phyloP scores from a whole-genome alignment of 2,797 vertebrate species.

The Ceryle rudis region DNA sequence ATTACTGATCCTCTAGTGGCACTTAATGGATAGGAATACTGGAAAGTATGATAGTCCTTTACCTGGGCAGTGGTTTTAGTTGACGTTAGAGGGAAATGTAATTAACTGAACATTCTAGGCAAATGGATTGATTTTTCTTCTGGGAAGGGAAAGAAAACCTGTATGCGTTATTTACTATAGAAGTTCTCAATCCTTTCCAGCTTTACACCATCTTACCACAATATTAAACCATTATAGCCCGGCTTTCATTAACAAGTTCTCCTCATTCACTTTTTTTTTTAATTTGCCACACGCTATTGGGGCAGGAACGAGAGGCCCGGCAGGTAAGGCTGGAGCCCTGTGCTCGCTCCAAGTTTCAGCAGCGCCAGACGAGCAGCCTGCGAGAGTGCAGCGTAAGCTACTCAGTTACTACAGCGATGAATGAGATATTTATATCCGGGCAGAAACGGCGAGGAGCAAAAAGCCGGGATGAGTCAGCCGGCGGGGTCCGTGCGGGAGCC shows the following conservation, averaged over 20 bases:
- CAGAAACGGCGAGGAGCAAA: background rate
- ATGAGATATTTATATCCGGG: conserved; percentile 1
- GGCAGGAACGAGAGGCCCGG: background rate
- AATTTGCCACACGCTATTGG: background rate
- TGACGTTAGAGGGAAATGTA: background rate
- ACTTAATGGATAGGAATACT: background rate
- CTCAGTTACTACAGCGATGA: conserved; percentile 34
- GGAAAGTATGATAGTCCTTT: accelerated
- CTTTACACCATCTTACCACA: background rate
- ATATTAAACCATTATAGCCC: background rate
- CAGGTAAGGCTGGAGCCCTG: background rate
- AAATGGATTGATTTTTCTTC: background rate
- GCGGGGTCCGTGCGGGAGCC: background rate
- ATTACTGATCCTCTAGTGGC: background rate
- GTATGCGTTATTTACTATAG: accelerated
- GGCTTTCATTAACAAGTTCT: background rate
- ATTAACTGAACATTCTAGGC: background rate
- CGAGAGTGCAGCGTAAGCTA: background rate
- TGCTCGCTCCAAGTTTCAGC: background rate
- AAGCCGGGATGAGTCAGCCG: background rate
- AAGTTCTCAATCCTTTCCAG: background rate
- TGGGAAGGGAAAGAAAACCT: background rate
- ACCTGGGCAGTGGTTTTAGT: background rate
- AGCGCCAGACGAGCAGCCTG: background rate
- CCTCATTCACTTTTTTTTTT: background rate